Evolutionary conservation across 2,888 invertebrate species (phyloP), one percentile per base, ranked within the genome.

Genomic region (Diploptera punctata): DNA sequence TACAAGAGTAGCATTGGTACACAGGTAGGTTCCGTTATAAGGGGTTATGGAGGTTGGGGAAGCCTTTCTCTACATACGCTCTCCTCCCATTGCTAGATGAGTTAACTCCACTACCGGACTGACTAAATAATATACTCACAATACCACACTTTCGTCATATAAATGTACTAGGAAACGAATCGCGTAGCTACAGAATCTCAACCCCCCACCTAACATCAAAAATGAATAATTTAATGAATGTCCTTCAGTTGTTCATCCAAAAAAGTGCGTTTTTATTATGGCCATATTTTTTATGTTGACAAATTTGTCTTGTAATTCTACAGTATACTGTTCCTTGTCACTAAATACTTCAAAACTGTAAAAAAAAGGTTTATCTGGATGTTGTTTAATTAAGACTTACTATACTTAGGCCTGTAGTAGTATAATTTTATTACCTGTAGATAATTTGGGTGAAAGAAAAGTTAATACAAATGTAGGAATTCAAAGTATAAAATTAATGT

Each of bases 61-160:
- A 57, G 29, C 57, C 57, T 57, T 24, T 57, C 29, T 57, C 16
- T 29, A 52, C 24, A 9, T n/a, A 24, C 24, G 52, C 21, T 52
- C 24, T 47, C 47, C n/a, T n/a, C n/a, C n/a, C 19, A 19, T 18
- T 19, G n/a, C 5, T 18, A 47, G 18, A n/a, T 47, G 18, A 4
- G 57, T 57, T 57, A 29, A 13, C 31, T 57, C n/a, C 3, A 31
- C 57, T 57, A 24, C 57, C 57, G 57, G 57, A 57, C 57, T 29
- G 57, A 29, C 29, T 57, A 57, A 57, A 57, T 57, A 57, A 57
- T 57, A 57, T 13, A 57, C 9, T 29, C 29, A 57, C 57, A 57
- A 29, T 57, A 57, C 4, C 57, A 29, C n/a, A 57, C 57, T 57
- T 57, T 57, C 57, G n/a, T 29, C 24, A 57, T n/a, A 57, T 57